Percentiles rank a stretch among this genome's conserved stretches.
Conservation (phyloP, 1,140 invertebrate species). For the Cataglyphis hispanica region DNA sequence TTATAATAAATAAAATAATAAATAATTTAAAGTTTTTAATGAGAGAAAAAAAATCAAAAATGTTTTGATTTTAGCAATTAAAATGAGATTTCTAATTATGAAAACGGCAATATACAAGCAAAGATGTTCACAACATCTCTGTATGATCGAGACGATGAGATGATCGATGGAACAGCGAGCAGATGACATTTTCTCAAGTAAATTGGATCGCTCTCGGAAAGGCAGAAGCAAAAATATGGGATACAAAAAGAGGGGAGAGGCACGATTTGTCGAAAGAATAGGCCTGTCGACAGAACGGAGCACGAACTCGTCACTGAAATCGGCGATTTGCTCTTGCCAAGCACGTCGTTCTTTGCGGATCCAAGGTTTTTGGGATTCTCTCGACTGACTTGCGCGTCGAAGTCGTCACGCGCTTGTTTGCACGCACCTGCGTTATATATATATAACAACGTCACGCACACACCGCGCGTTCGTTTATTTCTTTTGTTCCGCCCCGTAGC, state of each 20-base stretch:
- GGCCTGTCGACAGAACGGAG: slow-evolving; percentile 71
- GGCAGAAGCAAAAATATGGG: background rate
- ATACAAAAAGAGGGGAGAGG: slow-evolving; percentile 55
- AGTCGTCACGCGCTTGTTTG: slow-evolving; percentile 66
- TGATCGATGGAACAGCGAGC: slow-evolving; percentile 67
- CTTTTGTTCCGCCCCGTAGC: slow-evolving; percentile 84
- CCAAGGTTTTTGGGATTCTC: slow-evolving; percentile 67
- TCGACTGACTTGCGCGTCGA: slow-evolving; percentile 6
- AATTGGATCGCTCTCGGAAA: slow-evolving; percentile 70
- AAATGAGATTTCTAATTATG: slow-evolving; percentile 61
- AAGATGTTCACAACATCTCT: slow-evolving; percentile 1
- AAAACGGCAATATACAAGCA: background rate
- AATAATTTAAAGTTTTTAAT: background rate
- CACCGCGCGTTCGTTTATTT: slow-evolving; percentile 85
- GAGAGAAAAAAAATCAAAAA: background rate
- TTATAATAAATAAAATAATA: background rate
- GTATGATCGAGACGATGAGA: slow-evolving; percentile 39
- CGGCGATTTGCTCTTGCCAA: slow-evolving; percentile 76
- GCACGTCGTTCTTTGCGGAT: slow-evolving; percentile 67
- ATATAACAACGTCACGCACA: slow-evolving; percentile 86
- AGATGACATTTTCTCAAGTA: slow-evolving; percentile 74
- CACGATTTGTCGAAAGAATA: slow-evolving; percentile 80
- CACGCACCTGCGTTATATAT: slow-evolving; percentile 78
- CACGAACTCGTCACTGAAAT: slow-evolving; percentile 68
- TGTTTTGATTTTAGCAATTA: background rate